Base-by-base conservation (phyloP, 2,113 vertebrate genomes). In the Cyanistes caeruleus region DNA sequence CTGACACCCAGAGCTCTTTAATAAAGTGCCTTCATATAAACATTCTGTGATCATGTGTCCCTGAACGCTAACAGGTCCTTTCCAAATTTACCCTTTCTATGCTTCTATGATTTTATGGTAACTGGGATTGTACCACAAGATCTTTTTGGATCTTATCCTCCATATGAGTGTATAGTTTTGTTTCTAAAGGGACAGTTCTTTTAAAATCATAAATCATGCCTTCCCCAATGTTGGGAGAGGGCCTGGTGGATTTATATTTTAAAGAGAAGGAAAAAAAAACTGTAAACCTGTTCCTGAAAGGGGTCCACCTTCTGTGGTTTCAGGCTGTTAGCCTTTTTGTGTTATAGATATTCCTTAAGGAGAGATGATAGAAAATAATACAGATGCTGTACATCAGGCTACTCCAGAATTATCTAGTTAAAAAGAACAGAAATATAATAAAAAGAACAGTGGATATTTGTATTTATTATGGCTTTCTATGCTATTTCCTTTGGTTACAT, bases 401-500 rank as follows among this genome's bases (percentile, higher is more conserved):
- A 14, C 5, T 72, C 39, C 39, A 56, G 39, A 75, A 10, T n/a
- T 72, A 3, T 20, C n/a, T 76, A 44, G 11, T 21, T 91, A 41
- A 43, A 84, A 87, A 46, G 5, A 93, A 16, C 9, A 56, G 27
- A 80, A 78, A 43, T 68, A 19, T 23, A 74, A 67, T 48, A 48
- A 5, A 59, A 43, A 74, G 8, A 73, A 21, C 10, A 39, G 15
- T 15, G 16, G 28, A 78, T 51, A 58, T 84, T 79, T 83, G 37
- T 64, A 60, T 87, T 96, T 93, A n/a, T 84, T 94, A 48, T 67
- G n/a, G 11, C 7, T 93, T 87, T 35, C 28, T 52, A 16, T 63
- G 16, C 70, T 87, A 73, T 94, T 90, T 87, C 11, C 33, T 68
- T 94, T 51, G 58, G 11, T 73, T 83, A 44, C 21, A 3, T 86